Conservation (phyloP, 1,140 invertebrate genomes). For the Neoseiulus cucumeris region DNA sequence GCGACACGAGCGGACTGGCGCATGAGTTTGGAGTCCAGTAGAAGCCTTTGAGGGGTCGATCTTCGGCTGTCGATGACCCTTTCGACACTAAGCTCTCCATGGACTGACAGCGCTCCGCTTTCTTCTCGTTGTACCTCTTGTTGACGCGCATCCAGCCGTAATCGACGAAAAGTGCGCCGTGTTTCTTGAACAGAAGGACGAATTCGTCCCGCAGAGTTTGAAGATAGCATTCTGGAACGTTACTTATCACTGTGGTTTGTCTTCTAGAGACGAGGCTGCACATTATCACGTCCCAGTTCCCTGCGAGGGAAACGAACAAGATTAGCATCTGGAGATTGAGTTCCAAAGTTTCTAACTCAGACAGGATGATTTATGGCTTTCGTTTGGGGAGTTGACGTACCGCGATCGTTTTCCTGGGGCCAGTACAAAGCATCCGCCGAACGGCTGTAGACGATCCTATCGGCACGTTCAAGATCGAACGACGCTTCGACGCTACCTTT, state of each 20-base stretch:
- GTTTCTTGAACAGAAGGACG: neutral
- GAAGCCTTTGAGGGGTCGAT: neutral
- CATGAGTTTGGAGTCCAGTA: neutral
- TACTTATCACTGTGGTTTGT: neutral
- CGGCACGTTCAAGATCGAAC: neutral
- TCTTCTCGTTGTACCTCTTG: no score
- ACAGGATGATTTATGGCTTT: no score
- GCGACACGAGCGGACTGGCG: no score
- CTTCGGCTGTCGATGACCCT: neutral
- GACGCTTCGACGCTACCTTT: neutral
- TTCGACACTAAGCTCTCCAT: no score
- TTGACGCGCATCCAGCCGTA: neutral
- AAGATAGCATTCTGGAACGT: neutral
- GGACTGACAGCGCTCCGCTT: no score
- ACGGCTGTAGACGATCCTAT: constrained; percentile 5
- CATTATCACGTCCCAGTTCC: neutral
- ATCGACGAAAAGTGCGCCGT: neutral
- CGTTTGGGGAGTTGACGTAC: neutral
- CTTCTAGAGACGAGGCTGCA: neutral
- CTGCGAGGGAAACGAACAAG: no score
- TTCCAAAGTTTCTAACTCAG: no score
- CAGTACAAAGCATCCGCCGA: neutral
- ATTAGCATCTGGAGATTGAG: no score
- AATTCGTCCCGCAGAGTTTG: neutral
- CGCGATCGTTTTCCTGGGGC: neutral